Conservation (phyloP, 2,113 vertebrate species). For the Cricetomys ansorgei region DNA sequence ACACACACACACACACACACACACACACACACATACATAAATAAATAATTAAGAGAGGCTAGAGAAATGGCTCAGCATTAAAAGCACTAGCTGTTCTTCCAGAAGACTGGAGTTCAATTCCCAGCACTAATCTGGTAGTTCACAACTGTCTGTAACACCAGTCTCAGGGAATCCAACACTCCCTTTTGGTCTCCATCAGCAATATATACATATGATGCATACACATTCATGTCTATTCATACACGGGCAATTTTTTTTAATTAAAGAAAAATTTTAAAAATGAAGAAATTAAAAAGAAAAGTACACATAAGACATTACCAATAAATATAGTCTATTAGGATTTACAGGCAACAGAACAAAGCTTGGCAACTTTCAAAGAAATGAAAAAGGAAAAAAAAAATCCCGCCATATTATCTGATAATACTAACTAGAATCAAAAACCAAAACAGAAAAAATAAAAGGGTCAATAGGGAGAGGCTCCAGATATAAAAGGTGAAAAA, state of each 20-base stretch:
- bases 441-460: neutral
- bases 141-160: neutral
- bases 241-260: neutral
- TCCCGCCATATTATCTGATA: neutral
- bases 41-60: neutral
- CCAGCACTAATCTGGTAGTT: neutral
- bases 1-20: neutral
- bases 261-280: neutral
- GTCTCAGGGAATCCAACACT: neutral
- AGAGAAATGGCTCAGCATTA: neutral
- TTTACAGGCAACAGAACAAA: neutral
- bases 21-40: neutral
- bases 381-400: neutral
- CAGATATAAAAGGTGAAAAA: neutral
- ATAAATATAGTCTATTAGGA: constrained; percentile 11
- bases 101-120: neutral
- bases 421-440: neutral
- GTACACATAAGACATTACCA: neutral
- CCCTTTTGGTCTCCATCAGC: neutral
- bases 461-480: neutral
- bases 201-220: neutral
- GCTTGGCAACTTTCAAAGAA: constrained; percentile 11
- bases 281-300: neutral
- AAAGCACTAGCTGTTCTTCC: neutral
- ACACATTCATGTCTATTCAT: neutral